Evolutionary conservation across 1,140 invertebrate species (phyloP).

Genomic region (Pteromalus puparum): DNA sequence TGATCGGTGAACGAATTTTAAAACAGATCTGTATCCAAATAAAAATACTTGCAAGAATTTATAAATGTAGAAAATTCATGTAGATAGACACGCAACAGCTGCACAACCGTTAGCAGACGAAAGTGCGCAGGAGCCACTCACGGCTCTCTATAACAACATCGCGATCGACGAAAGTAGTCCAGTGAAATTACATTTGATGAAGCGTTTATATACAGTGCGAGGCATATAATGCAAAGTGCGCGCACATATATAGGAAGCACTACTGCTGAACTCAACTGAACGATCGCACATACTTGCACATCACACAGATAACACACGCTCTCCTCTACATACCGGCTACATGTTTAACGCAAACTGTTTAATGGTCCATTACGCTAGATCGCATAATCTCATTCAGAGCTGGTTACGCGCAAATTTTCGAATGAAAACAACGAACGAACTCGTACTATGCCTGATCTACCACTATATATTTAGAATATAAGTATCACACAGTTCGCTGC

Average conservation of each 20-base stretch:
- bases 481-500: no score
- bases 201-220: conserved; percentile 2
- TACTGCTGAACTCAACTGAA: neutral
- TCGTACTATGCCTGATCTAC: no score
- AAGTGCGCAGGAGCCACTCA: neutral
- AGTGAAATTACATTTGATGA: conserved; percentile 23
- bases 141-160: no score
- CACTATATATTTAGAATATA: no score
- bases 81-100: no score
- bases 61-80: no score
- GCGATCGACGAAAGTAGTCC: conserved; percentile 5
- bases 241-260: conserved; percentile 9
- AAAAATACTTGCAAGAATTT: no score
- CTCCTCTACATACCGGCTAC: neutral
- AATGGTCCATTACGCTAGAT: conserved; percentile 38
- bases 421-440: conserved; percentile 16
- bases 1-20: no score
- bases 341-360: conserved; percentile 43
- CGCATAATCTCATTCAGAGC: conserved; percentile 31
- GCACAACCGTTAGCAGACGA: neutral
- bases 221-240: neutral
- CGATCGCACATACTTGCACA: neutral
- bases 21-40: no score
- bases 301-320: no score
- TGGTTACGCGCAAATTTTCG: conserved; percentile 24